Base-by-base conservation (phyloP, 2,797 vertebrate species). In the Mus caroli region DNA sequence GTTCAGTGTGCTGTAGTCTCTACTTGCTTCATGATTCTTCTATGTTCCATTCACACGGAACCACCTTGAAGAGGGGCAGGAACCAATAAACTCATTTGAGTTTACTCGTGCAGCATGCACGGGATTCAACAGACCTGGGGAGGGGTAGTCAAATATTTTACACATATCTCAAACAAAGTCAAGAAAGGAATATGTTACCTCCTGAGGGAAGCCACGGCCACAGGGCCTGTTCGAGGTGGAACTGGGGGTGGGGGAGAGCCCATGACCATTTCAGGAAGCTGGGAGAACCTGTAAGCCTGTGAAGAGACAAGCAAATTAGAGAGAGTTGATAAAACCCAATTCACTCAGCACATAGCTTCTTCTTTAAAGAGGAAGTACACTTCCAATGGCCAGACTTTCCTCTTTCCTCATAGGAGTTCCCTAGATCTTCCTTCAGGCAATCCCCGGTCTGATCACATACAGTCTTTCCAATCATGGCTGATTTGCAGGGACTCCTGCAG, bases 251-350 rank as follows among this genome's bases (percentile, higher is more conserved):
- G 99, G 87, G 99, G 99, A 97, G 99, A 99, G 75, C 98, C 99
- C 98, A 99, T 99, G 92, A 99, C 99, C 99, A 99, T 99, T 97
- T 99, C 99, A 94, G 99, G 99, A 97, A 99, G 99, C 98, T 99
- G 99, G 88, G 99, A 99, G 98, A 99, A 99, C 97, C 99, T 99
- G 97, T 99, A 99, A 92, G 99, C 99, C 99, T 99, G 97, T 58
- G 87, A 98, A 91, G 64, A 97, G 52, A 97, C 88, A 93, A 94
- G 86, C 3, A 69, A 69, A 3, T 4, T 24, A 80, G 69, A 73
- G 22, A 77, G 6, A 82, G 64, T 73, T 85, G 73, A 98, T 87
- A 97, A 94, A 79, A 58, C 24, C 31, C 34, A 31, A 0, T 10
- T 13, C 14, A 0, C 62, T 11, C 79, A 37, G 43, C 67, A 73